Conservation (phyloP, 2,888 invertebrate species). For the Stenotaenia linearis region DNA sequence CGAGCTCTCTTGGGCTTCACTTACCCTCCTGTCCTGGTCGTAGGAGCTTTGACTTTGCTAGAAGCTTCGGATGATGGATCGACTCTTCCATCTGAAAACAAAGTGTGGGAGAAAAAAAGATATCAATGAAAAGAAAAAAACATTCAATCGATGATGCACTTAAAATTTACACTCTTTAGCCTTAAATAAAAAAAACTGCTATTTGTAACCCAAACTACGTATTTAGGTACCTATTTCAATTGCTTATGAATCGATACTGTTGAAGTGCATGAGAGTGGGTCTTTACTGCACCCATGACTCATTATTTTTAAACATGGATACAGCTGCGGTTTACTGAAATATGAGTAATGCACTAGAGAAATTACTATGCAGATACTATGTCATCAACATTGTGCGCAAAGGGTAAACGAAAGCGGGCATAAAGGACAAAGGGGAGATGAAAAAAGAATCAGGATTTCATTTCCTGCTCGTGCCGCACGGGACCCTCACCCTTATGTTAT, state of each 20-base stretch:
- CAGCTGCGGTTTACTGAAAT: constrained; percentile 12
- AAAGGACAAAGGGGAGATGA: not conserved
- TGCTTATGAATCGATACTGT: not conserved
- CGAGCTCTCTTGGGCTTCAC: constrained; percentile 13
- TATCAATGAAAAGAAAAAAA: not conserved
- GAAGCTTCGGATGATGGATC: constrained; percentile 20
- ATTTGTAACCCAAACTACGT: not conserved
- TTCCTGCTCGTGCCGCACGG: not conserved
- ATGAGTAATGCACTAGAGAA: constrained; percentile 20
- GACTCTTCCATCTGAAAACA: constrained; percentile 21
- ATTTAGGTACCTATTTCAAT: not conserved
- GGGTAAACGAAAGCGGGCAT: not conserved
- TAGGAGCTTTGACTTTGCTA: not conserved
- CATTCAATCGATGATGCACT: not conserved
- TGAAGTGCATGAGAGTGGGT: not conserved
- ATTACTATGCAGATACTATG: constrained; percentile 12
- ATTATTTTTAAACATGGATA: not conserved
- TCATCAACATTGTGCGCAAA: constrained; percentile 8
- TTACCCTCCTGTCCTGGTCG: constrained; percentile 17
- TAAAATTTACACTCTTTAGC: not conserved
- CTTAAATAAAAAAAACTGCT: not conserved
- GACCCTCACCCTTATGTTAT: not conserved
- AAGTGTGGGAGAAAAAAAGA: not conserved
- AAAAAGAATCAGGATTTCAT: not conserved
- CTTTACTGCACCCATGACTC: not conserved